A percentile compares a stretch with the other conserved stretches of the same genome.
These are phyloP conservation scores for Idaea aversata DNA, from an alignment of 2,888 invertebrate species.

Conservation along the genomic window DNA sequence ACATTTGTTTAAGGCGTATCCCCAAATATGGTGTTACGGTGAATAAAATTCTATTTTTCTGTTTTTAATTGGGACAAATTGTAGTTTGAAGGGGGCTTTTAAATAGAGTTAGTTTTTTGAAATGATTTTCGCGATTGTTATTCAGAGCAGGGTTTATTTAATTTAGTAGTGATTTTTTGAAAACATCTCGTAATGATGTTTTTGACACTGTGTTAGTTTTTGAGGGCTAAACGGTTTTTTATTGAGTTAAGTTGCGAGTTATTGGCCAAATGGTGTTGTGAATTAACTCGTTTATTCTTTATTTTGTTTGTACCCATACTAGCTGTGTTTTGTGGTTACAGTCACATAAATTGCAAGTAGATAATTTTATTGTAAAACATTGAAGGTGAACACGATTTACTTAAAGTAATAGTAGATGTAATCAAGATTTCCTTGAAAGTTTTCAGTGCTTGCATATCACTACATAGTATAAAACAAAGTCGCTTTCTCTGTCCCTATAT, in stretches of 20 bases:
- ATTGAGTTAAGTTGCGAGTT: neutral
- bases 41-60: conserved; percentile 69
- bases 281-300: neutral
- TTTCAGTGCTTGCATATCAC: too few relatives aligned
- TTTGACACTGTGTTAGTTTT: neutral
- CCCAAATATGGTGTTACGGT: conserved; percentile 68
- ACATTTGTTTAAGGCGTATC: conserved; percentile 77
- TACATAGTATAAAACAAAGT: too few relatives aligned
- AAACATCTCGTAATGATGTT: conserved; percentile 9
- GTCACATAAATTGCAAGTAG: too few relatives aligned
- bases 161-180: conserved; percentile 4
- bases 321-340: neutral
- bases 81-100: conserved; percentile 39
- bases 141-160: conserved; percentile 12
- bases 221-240: neutral
- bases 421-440: too few relatives aligned
- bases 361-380: too few relatives aligned
- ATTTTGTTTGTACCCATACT: neutral
- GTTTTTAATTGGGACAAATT: conserved; percentile 71
- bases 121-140: conserved; percentile 35
- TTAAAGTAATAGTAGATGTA: too few relatives aligned
- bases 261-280: neutral
- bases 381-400: too few relatives aligned
- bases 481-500: too few relatives aligned
- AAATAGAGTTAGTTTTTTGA: conserved; percentile 43